Conservation (phyloP, 2,888 invertebrate species). For the Hirudinaria manillensis region DNA sequence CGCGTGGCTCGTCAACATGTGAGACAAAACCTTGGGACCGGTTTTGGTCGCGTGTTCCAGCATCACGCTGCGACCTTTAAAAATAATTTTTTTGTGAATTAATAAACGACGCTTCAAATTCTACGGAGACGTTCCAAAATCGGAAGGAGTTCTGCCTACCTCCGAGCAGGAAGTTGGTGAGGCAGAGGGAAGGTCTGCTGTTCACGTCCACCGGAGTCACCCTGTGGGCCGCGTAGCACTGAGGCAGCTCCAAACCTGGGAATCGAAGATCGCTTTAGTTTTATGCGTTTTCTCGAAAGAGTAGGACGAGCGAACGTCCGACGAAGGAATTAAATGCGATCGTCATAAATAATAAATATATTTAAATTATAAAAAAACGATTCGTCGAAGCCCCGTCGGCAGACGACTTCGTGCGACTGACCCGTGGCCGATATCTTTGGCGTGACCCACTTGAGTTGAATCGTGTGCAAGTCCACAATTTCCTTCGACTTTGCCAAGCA, state of each 20-base stretch:
- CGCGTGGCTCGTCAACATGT: conserved; percentile 85
- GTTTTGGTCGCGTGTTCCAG: conserved; percentile 71
- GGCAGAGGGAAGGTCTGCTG: conserved; percentile 88
- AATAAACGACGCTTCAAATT: not conserved
- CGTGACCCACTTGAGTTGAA: conserved; percentile 92
- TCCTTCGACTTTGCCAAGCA: conserved; percentile 62
- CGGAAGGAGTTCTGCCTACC: conserved; percentile 31
- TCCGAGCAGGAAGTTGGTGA: conserved; percentile 85
- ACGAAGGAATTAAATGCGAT: not conserved
- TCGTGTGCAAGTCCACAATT: conserved; percentile 69
- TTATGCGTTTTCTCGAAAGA: too few relatives aligned
- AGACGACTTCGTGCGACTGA: conserved; percentile 32
- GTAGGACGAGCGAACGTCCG: not conserved
- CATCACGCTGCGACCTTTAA: conserved; percentile 56
- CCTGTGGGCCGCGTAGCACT: conserved; percentile 76
- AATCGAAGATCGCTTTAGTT: too few relatives aligned
- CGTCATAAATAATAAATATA: too few relatives aligned
- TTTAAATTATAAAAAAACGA: too few relatives aligned
- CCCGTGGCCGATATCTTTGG: conserved; percentile 62
- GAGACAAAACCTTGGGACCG: conserved; percentile 74
- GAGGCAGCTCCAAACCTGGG: conserved; percentile 66
- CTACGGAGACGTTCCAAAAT: not conserved
- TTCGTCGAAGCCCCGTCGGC: too few relatives aligned
- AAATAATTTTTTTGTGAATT: too few relatives aligned
- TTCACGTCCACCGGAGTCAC: conserved; percentile 94